These are phyloP conservation scores for Scaptomyza pallida DNA, from an alignment of 1,140 invertebrate species.

Conservation along the genomic window DNA sequence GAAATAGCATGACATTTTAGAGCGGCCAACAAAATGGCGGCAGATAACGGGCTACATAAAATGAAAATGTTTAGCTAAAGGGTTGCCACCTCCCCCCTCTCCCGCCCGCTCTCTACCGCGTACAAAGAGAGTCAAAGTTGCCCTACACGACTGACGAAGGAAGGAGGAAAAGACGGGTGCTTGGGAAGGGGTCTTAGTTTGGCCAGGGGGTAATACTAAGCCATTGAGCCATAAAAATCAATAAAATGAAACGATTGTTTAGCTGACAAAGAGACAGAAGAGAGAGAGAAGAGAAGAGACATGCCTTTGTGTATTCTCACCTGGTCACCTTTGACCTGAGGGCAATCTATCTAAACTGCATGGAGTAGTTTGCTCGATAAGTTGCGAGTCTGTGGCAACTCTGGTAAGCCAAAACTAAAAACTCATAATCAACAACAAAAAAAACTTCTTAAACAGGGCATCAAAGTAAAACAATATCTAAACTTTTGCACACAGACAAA, in stretches of 20 bases:
- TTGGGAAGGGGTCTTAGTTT: background rate
- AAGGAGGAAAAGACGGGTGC: background rate
- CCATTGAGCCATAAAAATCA: conserved; percentile 78
- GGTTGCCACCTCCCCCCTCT: conserved; percentile 24
- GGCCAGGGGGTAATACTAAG: conserved; percentile 15
- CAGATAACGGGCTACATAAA: conserved; percentile 65
- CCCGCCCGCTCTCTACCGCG: background rate
- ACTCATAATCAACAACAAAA: conserved; percentile 1
- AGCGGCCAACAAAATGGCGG: conserved; percentile 68
- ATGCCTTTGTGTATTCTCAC: background rate
- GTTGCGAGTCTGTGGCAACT: background rate
- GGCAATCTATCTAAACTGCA: background rate
- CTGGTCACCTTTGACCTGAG: background rate
- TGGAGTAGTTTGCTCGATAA: background rate
- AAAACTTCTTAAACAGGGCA: background rate
- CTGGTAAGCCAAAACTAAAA: background rate
- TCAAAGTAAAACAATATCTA: background rate
- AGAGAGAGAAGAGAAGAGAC: background rate
- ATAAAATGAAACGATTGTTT: conserved; percentile 61
- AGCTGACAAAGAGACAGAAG: background rate
- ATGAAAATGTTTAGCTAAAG: conserved; percentile 72
- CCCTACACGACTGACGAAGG: conserved; percentile 3
- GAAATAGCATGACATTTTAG: conserved; percentile 77
- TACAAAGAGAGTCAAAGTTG: conserved; percentile 10
- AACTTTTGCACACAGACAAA: conserved; percentile 8